Evolutionary conservation across 2,888 invertebrate species (phyloP).

Genomic region (Myopa testacea): DNA sequence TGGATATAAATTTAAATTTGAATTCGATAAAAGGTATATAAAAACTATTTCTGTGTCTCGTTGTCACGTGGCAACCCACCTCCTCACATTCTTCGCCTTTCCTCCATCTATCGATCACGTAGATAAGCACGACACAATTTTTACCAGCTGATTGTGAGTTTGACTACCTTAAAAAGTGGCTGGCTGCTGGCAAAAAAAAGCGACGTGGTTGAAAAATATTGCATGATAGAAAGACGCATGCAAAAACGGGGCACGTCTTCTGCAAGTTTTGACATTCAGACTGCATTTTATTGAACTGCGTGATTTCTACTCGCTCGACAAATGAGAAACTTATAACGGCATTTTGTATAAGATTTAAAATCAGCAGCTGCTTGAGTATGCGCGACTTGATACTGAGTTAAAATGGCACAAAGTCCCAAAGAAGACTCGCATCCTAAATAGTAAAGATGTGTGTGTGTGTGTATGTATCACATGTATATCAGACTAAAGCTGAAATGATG

Average conservation of each 20-base stretch:
- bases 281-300: slow-evolving; percentile 18
- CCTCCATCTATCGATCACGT: neutral
- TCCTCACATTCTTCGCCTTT: neutral
- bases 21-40: neutral
- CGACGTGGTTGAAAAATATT: neutral
- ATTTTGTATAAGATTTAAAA: neutral
- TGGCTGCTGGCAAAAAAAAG: neutral
- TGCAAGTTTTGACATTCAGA: neutral
- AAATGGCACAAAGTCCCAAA: neutral
- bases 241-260: neutral
- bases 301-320: slow-evolving; percentile 15
- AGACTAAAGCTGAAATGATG: no score
- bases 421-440: no score
- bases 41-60: neutral
- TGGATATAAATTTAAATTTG: neutral
- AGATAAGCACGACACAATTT: neutral
- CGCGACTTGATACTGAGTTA: neutral
- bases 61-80: neutral
- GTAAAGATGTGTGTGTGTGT: no score
- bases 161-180: neutral
- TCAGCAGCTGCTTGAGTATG: neutral
- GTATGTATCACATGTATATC: no score
- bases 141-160: neutral
- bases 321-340: neutral
- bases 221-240: no score